phyloP scores from a whole-genome alignment of 2,888 invertebrate genomes.

The Andrena haemorrhoa region DNA sequence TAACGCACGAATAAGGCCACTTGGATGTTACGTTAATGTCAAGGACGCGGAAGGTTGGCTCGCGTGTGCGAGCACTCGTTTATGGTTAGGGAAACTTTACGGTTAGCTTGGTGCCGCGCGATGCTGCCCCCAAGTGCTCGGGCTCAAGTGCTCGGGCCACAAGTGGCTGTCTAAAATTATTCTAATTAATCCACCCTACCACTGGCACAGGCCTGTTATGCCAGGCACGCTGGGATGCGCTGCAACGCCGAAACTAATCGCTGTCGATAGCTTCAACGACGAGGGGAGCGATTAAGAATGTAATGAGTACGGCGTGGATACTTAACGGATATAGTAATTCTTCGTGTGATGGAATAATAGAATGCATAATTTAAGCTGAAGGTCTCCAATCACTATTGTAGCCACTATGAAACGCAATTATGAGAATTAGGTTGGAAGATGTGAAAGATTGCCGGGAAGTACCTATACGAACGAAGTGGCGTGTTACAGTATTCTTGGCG shows the following conservation, averaged over 20 bases:
- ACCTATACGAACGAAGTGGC: too few species aligned
- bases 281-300: not conserved
- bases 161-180: conserved; percentile 40
- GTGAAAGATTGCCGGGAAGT: too few species aligned
- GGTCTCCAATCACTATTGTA: too few species aligned
- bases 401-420: too few species aligned
- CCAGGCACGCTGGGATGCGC: not conserved
- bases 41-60: conserved; percentile 58
- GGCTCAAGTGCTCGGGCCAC: conserved; percentile 36
- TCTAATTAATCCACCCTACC: conserved; percentile 31
- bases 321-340: too few species aligned
- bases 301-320: not conserved
- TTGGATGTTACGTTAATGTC: conserved; percentile 62
- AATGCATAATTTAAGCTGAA: too few species aligned
- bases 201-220: not conserved
- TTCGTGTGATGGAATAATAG: too few species aligned
- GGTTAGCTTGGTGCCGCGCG: conserved; percentile 25
- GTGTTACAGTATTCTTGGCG: too few species aligned
- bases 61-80: not conserved
- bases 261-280: not conserved
- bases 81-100: conserved; percentile 25
- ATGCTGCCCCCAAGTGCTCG: conserved; percentile 27
- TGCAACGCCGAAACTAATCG: not conserved
- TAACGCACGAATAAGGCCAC: conserved; percentile 35
- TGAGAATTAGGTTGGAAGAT: too few species aligned